Base-by-base conservation (phyloP, 2,888 invertebrate genomes). In the Colletes collaris region DNA sequence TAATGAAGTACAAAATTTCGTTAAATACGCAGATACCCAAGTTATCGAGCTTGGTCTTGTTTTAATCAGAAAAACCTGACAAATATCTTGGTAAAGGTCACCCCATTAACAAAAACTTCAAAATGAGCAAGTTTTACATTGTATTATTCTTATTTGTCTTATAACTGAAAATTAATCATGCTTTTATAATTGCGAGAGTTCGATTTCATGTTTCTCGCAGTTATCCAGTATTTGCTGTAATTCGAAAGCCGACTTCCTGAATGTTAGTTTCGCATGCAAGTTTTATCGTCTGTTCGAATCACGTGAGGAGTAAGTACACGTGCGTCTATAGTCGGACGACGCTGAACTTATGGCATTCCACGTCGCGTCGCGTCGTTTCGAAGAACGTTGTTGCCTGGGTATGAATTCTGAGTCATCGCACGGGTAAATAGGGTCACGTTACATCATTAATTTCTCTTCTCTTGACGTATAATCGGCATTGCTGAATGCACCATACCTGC, bases 361-460 rank as follows among this genome's bases (percentile, higher is more conserved):
- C 40, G 68, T 40, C 49, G 49, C 44, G 37, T 52, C 60, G 44
- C 40, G 68, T 40, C 49, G 49, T 49, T 46, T 52, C 60, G 60
- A 10, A n/a, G 58, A 66, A 78, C 44, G 60, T 60, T 49, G 79
- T 70, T 75, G 44, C 40, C 53, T 44, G 71, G 64, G 55, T 69
- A 74, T 27, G 64, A 71, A 75, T 66, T 78, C 76, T 89, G 86
- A 89, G 87, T 87, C 85, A 88, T 83, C 79, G 67, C 70, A 66
- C n/a, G 27, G 63, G 62, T 62, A 59, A 81, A 65, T 52, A 70
- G 74, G 76, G 78, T 83, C 82, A 72, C 83, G 85, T 87, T 82
- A 83, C 85, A 83, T 83, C 82, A 80, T 78, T 80, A 53, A 64
- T 68, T 58, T 69, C 59, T 56, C 11, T 46, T 52, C 19, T 16